Base-by-base conservation (phyloP, 2,113 vertebrate genomes). In the Coptodon rendalli region DNA sequence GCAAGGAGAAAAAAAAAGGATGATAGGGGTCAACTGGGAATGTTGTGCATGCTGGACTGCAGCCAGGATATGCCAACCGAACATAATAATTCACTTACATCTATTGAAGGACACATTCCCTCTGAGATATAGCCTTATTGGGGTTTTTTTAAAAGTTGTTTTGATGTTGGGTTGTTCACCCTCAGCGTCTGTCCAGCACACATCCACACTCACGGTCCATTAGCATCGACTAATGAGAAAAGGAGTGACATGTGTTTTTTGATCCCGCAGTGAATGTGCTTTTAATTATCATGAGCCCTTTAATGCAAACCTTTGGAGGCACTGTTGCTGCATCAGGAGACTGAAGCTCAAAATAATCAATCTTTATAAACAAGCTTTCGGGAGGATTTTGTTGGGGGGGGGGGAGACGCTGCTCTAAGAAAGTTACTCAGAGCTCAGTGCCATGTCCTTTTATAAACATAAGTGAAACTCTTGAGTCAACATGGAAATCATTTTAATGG, bases 401-500 rank as follows among this genome's bases (percentile, higher is more conserved):
- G n/a, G 0, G 5, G 4, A 9, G 45, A 45, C 14, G 1, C 40
- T 76, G 68, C 0, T 76, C 27, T 50, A 76, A 12, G 71, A 76
- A 76, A 78, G 73, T 78, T 78, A 45, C 22, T 76, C 52, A 14
- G 71, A 84, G 85, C 84, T 50, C 57, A 10, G 10, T 86, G 80
- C 89, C 89, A 86, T 83, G 85, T 87, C 79, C 82, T 84, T 89
- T 34, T 40, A 61, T 83, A 85, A 92, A 92, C 79, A 86, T 29
- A 19, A 2, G 17, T 53, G 71, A 56, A 86, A 85, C 61, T 54
- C 59, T 85, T 79, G 36, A 90, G 88, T 91, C 92, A 90, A 91
- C 91, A 38, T 85, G 84, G 86, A 90, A 93, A 93, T 86, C 81
- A 56, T 91, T 86, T 93, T 88, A 89, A 89, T 43, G 87, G 81